Evolutionary conservation across 1,140 invertebrate genomes (phyloP).

Genomic region (Trypoxylus dichotomus): DNA sequence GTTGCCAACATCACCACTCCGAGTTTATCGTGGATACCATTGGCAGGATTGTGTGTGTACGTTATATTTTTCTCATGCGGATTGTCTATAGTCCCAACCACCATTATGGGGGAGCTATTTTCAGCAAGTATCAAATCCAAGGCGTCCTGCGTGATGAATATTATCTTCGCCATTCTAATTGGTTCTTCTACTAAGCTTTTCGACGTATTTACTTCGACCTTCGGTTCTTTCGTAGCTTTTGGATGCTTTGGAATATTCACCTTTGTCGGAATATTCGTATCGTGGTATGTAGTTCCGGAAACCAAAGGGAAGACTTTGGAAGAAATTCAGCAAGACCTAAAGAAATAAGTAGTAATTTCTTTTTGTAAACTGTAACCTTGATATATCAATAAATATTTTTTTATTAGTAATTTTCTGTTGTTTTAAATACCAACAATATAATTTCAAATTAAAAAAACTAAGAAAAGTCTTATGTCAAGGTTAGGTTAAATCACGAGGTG

Average conservation of each 20-base stretch:
- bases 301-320: conserved; percentile 32
- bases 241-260: not conserved
- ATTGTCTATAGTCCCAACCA: conserved; percentile 34
- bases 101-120: conserved; percentile 41
- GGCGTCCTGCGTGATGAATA: conserved; percentile 31
- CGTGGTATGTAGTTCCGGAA: conserved; percentile 24
- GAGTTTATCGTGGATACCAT: not conserved
- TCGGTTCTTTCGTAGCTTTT: conserved; percentile 74
- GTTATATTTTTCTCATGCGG: conserved; percentile 35
- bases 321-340: conserved; percentile 42
- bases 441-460: too few species aligned
- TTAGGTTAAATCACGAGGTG: too few species aligned
- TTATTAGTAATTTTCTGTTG: too few species aligned
- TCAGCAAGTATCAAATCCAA: conserved; percentile 39
- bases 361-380: too few species aligned
- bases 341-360: not conserved
- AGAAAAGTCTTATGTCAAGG: too few species aligned
- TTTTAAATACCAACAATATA: too few species aligned
- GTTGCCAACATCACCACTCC: not conserved
- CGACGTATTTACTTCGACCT: conserved; percentile 50
- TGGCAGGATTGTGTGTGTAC: conserved; percentile 34
- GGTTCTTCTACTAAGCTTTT: conserved; percentile 49
- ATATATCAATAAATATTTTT: too few species aligned
- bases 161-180: conserved; percentile 33
- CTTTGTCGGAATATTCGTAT: not conserved